Evolutionary conservation across 2,113 vertebrate species (phyloP).

Genomic region (Hylia prasina): DNA sequence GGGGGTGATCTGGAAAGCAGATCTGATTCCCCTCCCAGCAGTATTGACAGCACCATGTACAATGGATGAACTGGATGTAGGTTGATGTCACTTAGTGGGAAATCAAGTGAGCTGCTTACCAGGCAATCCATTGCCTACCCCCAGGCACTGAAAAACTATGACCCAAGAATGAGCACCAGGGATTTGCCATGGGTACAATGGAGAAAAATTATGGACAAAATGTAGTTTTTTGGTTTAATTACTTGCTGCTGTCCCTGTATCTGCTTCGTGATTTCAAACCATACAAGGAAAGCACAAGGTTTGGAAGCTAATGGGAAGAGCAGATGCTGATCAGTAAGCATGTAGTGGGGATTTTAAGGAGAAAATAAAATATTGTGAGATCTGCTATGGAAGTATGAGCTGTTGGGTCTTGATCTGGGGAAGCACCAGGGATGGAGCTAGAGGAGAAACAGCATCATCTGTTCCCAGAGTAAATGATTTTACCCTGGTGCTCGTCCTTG

Average conservation of each 20-base stretch:
- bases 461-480: background rate
- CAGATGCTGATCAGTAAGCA: background rate
- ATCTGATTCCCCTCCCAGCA: background rate
- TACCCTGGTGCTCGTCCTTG: background rate
- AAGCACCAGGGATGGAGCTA: background rate
- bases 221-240: background rate
- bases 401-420: background rate
- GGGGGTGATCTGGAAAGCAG: background rate
- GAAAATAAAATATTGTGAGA: background rate
- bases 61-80: too few relatives aligned
- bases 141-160: background rate
- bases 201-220: background rate
- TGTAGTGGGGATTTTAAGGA: background rate
- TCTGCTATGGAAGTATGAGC: background rate
- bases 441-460: background rate
- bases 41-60: background rate
- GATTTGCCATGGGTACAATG: background rate
- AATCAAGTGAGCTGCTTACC: background rate
- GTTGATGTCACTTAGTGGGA: background rate
- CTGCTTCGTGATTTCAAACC: background rate
- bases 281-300: background rate
- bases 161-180: background rate
- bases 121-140: background rate
- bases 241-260: background rate
- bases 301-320: background rate